phyloP scores from a whole-genome alignment of 2,888 invertebrate genomes.

The Sinodicranocentrus sp. region DNA sequence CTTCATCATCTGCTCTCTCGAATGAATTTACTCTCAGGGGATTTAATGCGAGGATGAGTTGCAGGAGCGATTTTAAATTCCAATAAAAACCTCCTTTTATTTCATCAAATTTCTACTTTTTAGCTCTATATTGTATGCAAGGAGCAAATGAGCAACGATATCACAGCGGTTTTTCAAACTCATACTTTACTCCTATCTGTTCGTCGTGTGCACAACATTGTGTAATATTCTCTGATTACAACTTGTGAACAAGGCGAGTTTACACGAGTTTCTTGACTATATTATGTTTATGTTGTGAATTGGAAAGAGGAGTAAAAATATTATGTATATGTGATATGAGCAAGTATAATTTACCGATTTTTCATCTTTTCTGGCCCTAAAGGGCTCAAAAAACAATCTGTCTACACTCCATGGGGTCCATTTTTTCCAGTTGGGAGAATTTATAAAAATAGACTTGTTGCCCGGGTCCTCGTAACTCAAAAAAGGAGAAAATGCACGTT shows the following conservation, averaged over 20 bases:
- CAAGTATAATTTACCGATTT: slow-evolving; percentile 76
- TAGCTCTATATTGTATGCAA: neutral
- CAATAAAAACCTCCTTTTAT: slow-evolving; percentile 13
- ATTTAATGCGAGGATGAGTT: too few species aligned
- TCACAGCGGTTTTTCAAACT: slow-evolving; percentile 20
- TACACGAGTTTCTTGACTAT: neutral
- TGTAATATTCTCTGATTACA: slow-evolving; percentile 52
- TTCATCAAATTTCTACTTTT: neutral
- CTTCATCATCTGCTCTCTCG: too few species aligned
- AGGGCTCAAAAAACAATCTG: slow-evolving; percentile 77
- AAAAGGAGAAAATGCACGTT: too few species aligned
- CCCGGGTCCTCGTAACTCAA: slow-evolving; percentile 67
- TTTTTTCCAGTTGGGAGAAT: slow-evolving; percentile 62
- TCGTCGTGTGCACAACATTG: slow-evolving; percentile 9
- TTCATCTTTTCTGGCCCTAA: slow-evolving; percentile 74
- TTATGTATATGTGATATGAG: slow-evolving; percentile 43
- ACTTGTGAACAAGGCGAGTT: slow-evolving; percentile 49
- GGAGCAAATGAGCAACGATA: neutral
- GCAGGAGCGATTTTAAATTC: slow-evolving; percentile 7
- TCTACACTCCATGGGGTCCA: slow-evolving; percentile 75
- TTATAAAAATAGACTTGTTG: slow-evolving; percentile 74
- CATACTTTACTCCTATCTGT: slow-evolving; percentile 14
- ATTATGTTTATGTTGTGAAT: neutral
- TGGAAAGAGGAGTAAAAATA: neutral
- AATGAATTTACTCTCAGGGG: too few species aligned